Conservation (phyloP, 2,113 vertebrate genomes). For the Propithecus coquereli region DNA sequence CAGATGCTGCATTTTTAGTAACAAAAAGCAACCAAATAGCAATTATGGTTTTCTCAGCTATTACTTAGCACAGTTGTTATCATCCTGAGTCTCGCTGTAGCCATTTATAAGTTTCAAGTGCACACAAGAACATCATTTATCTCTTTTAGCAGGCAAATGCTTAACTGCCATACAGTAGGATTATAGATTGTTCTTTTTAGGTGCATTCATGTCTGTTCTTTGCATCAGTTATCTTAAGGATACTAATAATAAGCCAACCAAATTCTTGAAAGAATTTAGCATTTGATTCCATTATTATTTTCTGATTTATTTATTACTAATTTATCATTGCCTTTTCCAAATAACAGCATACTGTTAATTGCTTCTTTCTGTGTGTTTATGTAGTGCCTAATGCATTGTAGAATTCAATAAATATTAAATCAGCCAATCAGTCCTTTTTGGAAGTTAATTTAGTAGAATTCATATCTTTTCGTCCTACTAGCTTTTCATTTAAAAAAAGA, state of each 20-base stretch:
- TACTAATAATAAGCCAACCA: slow-evolving; percentile 1
- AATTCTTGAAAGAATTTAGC: slow-evolving; percentile 20
- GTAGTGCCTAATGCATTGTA: background rate
- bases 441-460: slow-evolving; percentile 55
- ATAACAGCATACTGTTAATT: slow-evolving; percentile 42
- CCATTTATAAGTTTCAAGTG: slow-evolving; percentile 53
- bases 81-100: slow-evolving; percentile 16
- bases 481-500: slow-evolving; percentile 40
- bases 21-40: slow-evolving; percentile 42
- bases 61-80: background rate
- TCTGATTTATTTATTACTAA: slow-evolving; percentile 27
- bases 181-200: slow-evolving; percentile 34
- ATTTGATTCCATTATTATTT: slow-evolving; percentile 47
- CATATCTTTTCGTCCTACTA: slow-evolving; percentile 28
- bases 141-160: slow-evolving; percentile 47
- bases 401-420: slow-evolving; percentile 63
- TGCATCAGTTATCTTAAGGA: background rate
- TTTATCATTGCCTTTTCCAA: slow-evolving; percentile 44
- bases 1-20: slow-evolving; percentile 37
- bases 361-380: slow-evolving; percentile 33
- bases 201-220: slow-evolving; percentile 10
- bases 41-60: slow-evolving; percentile 43
- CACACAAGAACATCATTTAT: slow-evolving; percentile 46
- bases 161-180: background rate
- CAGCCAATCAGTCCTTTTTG: slow-evolving; percentile 32